Percentiles rank a stretch among this genome's conserved stretches.
Evolutionary conservation across 1,140 invertebrate genomes (phyloP).

Genomic region (Drosophila carrolli): DNA sequence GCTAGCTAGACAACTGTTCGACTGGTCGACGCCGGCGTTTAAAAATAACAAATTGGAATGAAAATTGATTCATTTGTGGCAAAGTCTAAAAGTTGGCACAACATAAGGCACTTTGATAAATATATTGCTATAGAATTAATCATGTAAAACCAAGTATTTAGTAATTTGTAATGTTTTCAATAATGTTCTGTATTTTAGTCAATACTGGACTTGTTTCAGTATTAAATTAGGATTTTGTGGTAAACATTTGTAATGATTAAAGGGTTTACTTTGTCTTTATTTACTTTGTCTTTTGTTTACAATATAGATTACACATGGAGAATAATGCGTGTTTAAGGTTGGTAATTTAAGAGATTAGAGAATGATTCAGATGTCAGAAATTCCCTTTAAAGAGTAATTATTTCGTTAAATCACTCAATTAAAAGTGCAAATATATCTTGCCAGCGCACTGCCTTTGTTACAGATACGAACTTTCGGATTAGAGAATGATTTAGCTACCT

Average conservation of each 20-base stretch:
- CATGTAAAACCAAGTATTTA: too few species aligned
- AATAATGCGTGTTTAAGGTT: too few species aligned
- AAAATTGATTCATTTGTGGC: conserved; percentile 13
- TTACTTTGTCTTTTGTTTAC: too few species aligned
- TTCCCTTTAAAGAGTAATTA: not conserved
- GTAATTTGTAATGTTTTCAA: too few species aligned
- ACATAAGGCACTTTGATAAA: not conserved
- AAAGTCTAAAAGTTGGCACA: conserved; percentile 9
- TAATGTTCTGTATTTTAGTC: too few species aligned
- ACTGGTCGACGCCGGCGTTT: conserved; percentile 56
- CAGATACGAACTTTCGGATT: not conserved
- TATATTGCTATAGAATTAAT: not conserved
- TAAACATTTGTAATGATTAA: too few species aligned
- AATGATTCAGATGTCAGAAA: not conserved
- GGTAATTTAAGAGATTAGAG: not conserved
- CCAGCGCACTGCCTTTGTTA: not conserved
- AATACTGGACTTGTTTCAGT: too few species aligned
- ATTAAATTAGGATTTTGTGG: too few species aligned
- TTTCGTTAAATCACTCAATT: not conserved
- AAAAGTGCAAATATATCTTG: conserved; percentile 7
- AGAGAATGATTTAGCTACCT: not conserved
- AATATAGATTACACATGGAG: too few species aligned
- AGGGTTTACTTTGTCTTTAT: too few species aligned
- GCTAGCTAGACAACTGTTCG: conserved; percentile 46
- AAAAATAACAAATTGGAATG: conserved; percentile 59